Percentiles rank a stretch among this genome's conserved stretches.
These are phyloP conservation scores for Mobula birostris DNA, from an alignment of 2,113 vertebrate species.

Conservation along the genomic window DNA sequence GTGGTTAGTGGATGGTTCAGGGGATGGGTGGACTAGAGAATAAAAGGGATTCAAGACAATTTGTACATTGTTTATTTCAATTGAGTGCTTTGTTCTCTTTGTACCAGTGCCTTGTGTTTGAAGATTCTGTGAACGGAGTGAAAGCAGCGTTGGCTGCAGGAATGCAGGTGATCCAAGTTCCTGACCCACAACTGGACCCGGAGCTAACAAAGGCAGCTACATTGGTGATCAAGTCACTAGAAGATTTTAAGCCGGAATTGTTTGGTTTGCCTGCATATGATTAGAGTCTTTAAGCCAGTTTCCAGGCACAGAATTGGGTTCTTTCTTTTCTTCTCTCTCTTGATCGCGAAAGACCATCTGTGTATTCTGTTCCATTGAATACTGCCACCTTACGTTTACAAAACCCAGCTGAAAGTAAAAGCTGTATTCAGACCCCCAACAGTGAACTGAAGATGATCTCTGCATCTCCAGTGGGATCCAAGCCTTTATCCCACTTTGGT, in stretches of 20 bases:
- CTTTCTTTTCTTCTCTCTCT: neutral
- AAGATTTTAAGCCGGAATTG: slow-evolving; percentile 72
- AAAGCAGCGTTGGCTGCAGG: slow-evolving; percentile 67
- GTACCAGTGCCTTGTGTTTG: slow-evolving; percentile 81
- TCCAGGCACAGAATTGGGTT: neutral
- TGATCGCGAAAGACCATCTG: neutral
- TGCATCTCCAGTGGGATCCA: neutral
- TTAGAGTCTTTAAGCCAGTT: slow-evolving; percentile 43
- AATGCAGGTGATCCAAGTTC: slow-evolving; percentile 91
- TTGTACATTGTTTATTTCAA: neutral
- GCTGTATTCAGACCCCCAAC: neutral
- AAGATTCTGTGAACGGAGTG: slow-evolving; percentile 81
- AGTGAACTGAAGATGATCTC: neutral
- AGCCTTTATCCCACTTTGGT: neutral
- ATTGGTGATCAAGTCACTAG: slow-evolving; percentile 66
- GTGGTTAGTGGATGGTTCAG: neutral
- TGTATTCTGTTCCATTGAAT: neutral
- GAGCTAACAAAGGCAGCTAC: slow-evolving; percentile 64
- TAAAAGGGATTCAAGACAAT: neutral
- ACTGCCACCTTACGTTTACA: neutral
- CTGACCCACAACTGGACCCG: slow-evolving; percentile 66
- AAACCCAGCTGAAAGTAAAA: too few relatives aligned
- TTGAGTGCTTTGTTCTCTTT: neutral
- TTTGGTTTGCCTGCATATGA: slow-evolving; percentile 75
- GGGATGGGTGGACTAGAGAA: too few relatives aligned